Base-by-base conservation (phyloP, 2,888 invertebrate species). In the Melieria crassipennis region DNA sequence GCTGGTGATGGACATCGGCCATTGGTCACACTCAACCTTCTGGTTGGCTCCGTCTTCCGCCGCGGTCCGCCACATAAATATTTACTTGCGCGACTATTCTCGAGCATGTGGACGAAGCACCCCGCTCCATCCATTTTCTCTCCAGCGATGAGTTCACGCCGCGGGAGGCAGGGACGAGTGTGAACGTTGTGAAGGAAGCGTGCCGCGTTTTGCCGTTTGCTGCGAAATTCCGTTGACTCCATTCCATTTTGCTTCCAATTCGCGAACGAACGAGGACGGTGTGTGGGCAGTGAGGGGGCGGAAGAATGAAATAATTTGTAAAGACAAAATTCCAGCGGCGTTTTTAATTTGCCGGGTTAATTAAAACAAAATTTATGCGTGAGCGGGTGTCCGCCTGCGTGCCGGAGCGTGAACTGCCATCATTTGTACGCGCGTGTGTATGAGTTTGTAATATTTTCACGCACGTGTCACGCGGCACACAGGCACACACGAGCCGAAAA, bases 271-370 rank as follows among this genome's bases (percentile, higher is more conserved):
- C 30, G 30, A 30, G 30, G 30, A 30, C 30, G 30, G 30, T 30
- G 30, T 30, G 30, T 30, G 30, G 30, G 30, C 30, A 30, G 30
- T 30, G 30, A 30, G 30, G 30, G 30, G 30, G 3, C 30, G 30
- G n/a, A 7, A 45, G 43, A 60, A 13, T 16, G 4, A 45, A 13
- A 68, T 43, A 68, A 52, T 57, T 63, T 67, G 65, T 43, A 62
- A 63, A 68, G 58, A 43, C 43, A 52, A 65, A 58, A n/a, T 13
- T 55, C 48, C 64, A 68, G 55, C 62, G 56, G 30, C 63, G 65
- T 70, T 63, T 67, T 62, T 60, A 58, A 58, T 68, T 61, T 61
- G 52, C 52, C 64, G 61, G 62, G 30, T 57, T 68, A 69, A 72
- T 73, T 73, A 71, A 66, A 67, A 45, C 16, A 60, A 64, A 55